A percentile compares a stretch with the other conserved stretches of the same genome.
These are phyloP conservation scores for Drosophila mimica DNA, from an alignment of 2,888 invertebrate species.

Conservation along the genomic window DNA sequence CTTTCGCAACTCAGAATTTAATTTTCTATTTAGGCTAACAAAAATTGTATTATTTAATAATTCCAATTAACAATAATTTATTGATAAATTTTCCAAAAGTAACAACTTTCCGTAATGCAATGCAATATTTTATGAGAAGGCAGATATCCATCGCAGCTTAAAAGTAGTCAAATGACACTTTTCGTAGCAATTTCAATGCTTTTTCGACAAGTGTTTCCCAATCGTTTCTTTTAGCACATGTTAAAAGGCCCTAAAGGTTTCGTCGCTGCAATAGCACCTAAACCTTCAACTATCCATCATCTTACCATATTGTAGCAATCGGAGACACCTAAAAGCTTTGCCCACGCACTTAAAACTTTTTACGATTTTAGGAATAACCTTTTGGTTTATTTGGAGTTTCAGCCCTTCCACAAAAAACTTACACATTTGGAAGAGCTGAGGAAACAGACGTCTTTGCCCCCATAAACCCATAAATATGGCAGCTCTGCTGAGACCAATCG, in stretches of 20 bases:
- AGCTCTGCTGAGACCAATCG: constrained; percentile 42
- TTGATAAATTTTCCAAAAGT: background rate
- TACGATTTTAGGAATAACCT: constrained; percentile 16
- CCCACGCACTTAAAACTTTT: constrained; percentile 39
- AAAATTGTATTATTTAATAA: background rate
- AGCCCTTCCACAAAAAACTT: background rate
- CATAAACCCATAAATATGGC: constrained; percentile 62
- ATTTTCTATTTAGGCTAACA: background rate
- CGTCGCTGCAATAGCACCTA: background rate
- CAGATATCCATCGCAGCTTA: background rate
- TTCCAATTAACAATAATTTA: background rate
- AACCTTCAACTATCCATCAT: constrained; percentile 12
- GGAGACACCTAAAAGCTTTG: constrained; percentile 39
- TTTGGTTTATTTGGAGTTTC: constrained; percentile 7
- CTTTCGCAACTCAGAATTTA: fast-evolving
- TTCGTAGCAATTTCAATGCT: background rate
- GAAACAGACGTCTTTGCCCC: constrained; percentile 46
- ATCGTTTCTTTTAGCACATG: constrained; percentile 36
- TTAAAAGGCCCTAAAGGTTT: background rate
- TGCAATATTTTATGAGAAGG: background rate
- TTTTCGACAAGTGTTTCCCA: background rate
- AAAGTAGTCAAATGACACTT: background rate
- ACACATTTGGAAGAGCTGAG: background rate
- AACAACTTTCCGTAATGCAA: background rate
- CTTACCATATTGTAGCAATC: constrained; percentile 17